phyloP scores from a whole-genome alignment of 1,140 invertebrate genomes.

The Lerema accius region DNA sequence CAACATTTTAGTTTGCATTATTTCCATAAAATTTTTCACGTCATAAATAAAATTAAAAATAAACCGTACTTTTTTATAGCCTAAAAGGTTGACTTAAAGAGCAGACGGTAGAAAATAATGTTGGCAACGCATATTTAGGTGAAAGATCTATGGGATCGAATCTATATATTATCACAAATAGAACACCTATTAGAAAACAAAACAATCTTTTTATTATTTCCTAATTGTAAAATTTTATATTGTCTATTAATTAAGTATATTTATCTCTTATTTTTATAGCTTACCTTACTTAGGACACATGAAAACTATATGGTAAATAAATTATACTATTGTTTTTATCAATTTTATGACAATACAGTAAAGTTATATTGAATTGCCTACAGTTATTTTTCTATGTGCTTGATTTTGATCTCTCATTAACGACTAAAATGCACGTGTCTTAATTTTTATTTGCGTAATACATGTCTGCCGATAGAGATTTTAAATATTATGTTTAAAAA shows the following conservation, averaged over 20 bases:
- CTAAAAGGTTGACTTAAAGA: no score
- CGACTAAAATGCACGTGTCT: neutral
- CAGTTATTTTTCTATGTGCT: neutral
- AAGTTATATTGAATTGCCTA: neutral
- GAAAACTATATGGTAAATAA: slow-evolving; percentile 22
- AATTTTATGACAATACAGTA: neutral
- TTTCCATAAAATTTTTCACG: no score
- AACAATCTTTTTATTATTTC: no score
- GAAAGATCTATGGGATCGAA: no score
- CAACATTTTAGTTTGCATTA: no score
- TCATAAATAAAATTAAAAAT: neutral
- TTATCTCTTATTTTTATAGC: slow-evolving; percentile 3
- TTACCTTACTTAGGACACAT: slow-evolving; percentile 18
- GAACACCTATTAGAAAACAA: no score
- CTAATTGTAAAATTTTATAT: no score
- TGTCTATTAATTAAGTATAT: neutral
- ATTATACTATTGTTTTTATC: neutral
- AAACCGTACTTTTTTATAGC: no score
- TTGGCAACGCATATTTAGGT: no score
- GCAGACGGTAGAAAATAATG: no score
- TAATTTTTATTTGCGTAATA: neutral
- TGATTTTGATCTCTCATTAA: neutral
- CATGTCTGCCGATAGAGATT: neutral
- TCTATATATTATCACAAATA: no score
- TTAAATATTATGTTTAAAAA: no score